phyloP scores from a whole-genome alignment of 2,888 invertebrate species.

The Escarpia spicata region DNA sequence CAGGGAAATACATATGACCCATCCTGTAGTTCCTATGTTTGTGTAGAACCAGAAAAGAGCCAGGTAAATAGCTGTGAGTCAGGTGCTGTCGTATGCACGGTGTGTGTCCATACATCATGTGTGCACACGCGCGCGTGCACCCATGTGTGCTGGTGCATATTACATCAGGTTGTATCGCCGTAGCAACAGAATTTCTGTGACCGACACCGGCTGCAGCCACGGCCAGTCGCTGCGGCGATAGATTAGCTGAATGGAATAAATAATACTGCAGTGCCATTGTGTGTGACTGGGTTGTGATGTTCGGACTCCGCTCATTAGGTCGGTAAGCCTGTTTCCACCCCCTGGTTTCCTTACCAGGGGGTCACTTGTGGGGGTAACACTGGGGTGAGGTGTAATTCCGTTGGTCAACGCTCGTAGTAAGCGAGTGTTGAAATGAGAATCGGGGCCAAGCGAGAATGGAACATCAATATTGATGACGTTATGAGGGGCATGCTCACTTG shows the following conservation, averaged over 20 bases:
- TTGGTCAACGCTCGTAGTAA: background rate
- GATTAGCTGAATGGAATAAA: slow-evolving; percentile 12
- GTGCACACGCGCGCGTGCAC: background rate
- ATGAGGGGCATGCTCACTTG: background rate
- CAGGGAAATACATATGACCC: background rate
- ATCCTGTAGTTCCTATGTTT: background rate
- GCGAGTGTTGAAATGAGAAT: background rate
- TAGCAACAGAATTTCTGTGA: background rate
- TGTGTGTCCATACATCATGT: background rate
- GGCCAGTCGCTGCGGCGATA: background rate
- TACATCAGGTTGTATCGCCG: slow-evolving; percentile 16
- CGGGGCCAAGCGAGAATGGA: background rate
- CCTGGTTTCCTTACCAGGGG: background rate
- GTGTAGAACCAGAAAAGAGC: background rate
- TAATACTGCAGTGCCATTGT: slow-evolving; percentile 7
- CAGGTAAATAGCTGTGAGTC: background rate
- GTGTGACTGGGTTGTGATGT: background rate
- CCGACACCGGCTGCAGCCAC: background rate
- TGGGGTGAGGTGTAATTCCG: background rate
- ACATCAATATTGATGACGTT: slow-evolving; percentile 16
- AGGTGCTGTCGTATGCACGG: background rate
- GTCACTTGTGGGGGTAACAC: background rate
- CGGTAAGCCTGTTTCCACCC: background rate
- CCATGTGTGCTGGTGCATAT: background rate
- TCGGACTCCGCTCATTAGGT: background rate